Evolutionary conservation across 2,888 invertebrate genomes (phyloP), one percentile per base, ranked within the genome.

Genomic region (Ophonus ardosiacus): DNA sequence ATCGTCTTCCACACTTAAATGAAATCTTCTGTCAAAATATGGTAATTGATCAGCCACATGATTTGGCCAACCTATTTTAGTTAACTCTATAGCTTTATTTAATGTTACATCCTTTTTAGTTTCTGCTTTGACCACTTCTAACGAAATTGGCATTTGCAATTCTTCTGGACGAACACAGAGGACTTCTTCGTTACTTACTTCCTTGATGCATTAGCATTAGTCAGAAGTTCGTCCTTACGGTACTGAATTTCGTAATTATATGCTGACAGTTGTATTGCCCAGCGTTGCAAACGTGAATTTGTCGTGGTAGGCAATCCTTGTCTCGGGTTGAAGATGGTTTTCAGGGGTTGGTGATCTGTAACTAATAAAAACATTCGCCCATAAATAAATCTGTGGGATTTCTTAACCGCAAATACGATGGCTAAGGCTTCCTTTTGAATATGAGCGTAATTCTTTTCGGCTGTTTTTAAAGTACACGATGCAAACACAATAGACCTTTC

Each of bases 301-400:
- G 65, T 31, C 24, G 24, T 10, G 24, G 65, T 65, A 24, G 40
- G 40, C 7, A 40, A 40, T 40, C 40, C 40, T 40, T 40, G 40
- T 5, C 7, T 40, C 7, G 6, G 40, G 7, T 18, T 18, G 2
- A 61, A 18, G 6, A 61, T 61, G 2, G 89, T 88, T 10, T 83
- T 71, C 7, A 90, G 80, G 3, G 61, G 61, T 61, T 7, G 18
- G 7, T 40, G 40, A 40, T 40, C 40, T 7, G 40, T 40, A 40
- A 40, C 7, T 7, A 40, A 7, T 1, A 86, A 87, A 87, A 90
- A 90, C 18, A 88, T 86, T n/a, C 86, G 88, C 5, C 89, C 89
- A 15, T 87, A 81, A 65, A 90, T 86, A 87, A 89, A 90, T 79
- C 90, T 88, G 84, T 88, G 87, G 86, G 89, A 90, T 59, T 88